Evolutionary conservation across 1,140 invertebrate genomes (phyloP), one percentile per base, ranked within the genome.

Genomic region (Tetramorium simillimum): DNA sequence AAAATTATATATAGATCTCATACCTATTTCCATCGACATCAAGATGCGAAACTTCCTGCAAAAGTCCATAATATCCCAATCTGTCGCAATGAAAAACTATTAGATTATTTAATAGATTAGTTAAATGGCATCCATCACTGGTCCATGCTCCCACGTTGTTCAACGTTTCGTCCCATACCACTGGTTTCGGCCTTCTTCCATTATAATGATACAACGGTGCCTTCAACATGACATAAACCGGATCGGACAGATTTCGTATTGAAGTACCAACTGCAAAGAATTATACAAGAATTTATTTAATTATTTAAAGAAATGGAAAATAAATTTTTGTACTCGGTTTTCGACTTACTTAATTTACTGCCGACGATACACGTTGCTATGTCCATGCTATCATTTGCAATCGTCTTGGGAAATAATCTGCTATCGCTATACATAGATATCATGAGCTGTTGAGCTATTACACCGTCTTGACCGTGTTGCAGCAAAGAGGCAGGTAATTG

Each of bases 1-100:
- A 88, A 81, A 63, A 86, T 62, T 76, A 2, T 46, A n/a, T 0
- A n/a, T 51, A 58, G 18, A 10, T 37, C 72, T 62, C 28, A 16
- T 91, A 95, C 94, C 88, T 93, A 70, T 91, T 91, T 49, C 89
- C 85, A 76, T 92, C 82, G 56, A 88, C 76, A 85, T 91, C 75
- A 21, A 95, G 88, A 81, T 93, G 93, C 93, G 40, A 96, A 95
- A 91, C 96, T 90, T 96, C 97, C 94, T 98, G 97, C 24, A 98
- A 92, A 16, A 99, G 94, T 0, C 97, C 97, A 91, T 98, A 98
- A 94, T 98, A 98, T 0, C 98, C 98, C 9, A 98, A 95, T 87
- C 97, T 96, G 86, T 97, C 95, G 93, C 98, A 98, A 78, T 97
- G 96, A 91, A 98, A 98, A 58, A 98, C 96, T 69, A 98, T 96